phyloP scores from a whole-genome alignment of 2,113 vertebrate genomes.

The Oriolus oriolus region DNA sequence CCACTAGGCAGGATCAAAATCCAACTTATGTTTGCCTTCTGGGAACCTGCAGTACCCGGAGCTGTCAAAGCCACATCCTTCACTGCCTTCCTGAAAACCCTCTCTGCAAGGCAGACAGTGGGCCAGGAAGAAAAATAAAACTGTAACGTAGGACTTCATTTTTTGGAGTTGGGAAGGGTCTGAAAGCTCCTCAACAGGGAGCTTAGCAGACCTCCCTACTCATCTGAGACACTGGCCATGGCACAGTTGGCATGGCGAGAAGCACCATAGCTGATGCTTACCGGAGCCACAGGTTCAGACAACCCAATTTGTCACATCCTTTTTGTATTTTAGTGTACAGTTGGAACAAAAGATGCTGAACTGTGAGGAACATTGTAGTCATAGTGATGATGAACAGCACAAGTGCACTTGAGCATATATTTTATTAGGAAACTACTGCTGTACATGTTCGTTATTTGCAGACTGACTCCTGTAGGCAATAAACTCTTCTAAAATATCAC shows the following conservation, averaged over 20 bases:
- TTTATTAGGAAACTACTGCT: constrained; percentile 26
- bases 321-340: neutral
- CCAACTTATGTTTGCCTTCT: neutral
- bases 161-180: neutral
- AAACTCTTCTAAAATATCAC: neutral
- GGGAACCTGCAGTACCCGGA: neutral
- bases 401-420: neutral
- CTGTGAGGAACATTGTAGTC: constrained; percentile 25
- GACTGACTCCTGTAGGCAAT: neutral
- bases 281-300: neutral
- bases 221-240: neutral
- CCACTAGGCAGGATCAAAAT: neutral
- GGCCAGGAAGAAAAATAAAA: neutral
- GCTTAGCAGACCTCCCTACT: neutral
- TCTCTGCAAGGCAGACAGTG: neutral
- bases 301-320: neutral
- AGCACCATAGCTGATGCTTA: neutral
- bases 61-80: neutral
- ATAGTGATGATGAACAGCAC: constrained; percentile 19
- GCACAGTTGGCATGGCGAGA: neutral
- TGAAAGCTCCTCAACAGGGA: neutral
- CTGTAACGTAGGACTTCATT: neutral
- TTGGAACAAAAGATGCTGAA: neutral
- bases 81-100: neutral
- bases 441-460: neutral